Evolutionary conservation across 2,113 vertebrate genomes (phyloP), one percentile per base, ranked within the genome.

Genomic region (Thoracochromis brauschi): DNA sequence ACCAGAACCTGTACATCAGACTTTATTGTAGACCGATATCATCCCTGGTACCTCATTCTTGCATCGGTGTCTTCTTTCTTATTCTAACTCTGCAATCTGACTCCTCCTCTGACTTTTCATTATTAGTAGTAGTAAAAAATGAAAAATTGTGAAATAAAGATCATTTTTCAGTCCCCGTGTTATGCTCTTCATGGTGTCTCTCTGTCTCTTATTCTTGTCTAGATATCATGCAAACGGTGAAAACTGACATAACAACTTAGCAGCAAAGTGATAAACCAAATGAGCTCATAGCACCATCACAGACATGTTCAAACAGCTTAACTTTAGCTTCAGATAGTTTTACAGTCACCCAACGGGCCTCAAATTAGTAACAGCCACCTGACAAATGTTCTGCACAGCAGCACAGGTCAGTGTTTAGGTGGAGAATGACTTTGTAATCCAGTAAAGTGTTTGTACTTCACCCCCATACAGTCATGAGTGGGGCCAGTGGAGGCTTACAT

Each of bases 401-500:
- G 65, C 85, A 75, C 71, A 81, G 87, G 84, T 82, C 55, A 31
- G 45, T 63, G 85, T 87, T 91, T 40, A 33, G 54, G 80, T 65
- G 80, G 53, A 49, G 79, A 78, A 54, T 17, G 40, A 82, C 54
- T 68, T 68, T 83, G 73, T 89, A 82, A 92, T 89, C 58, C 82
- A 73, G 55, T 57, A 9, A 89, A 73, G 88, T 90, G 92, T 90
- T 93, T 91, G 84, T 88, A 89, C 91, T 91, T 85, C 87, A 90
- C 89, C 93, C 88, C 58, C 75, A 91, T 88, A 87, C 86, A 87
- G 88, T 85, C 86, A 81, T 88, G 87, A 94, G 89, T 88, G 87
- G 92, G 83, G 87, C 88, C 89, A 91, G 31, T 38, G 45, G 80
- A 85, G 88, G 90, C 53, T 87, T 40, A 85, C 63, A 85, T 87